Base-by-base conservation (phyloP, 2,888 invertebrate genomes). In the Drosophila cognata region DNA sequence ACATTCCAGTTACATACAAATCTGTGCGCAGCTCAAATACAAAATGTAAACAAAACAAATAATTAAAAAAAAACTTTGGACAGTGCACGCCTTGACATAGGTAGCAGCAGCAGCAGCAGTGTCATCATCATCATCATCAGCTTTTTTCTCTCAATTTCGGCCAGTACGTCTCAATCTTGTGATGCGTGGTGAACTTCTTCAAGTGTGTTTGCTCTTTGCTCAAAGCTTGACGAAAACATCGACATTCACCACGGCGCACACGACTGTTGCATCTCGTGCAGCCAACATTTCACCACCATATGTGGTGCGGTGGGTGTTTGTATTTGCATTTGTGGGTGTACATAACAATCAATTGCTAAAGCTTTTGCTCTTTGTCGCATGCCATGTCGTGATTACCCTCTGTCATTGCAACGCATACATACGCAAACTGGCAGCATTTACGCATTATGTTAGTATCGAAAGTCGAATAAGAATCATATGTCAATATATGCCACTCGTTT, bases 241-340 rank as follows among this genome's bases (percentile, higher is more conserved):
- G 52, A 16, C 68, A 66, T 68, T 77, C 80, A 82, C 83, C 77
- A 73, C 36, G 31, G 35, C 43, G 50, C 48, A 41, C 50, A 62
- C 60, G 68, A 68, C 46, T 76, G 77, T 62, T 79, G 85, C 85
- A 82, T 88, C 80, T 88, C 77, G 85, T 88, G 82, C 76, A 64
- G 68, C 53, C 55, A 63, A 69, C 60, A 78, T 81, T 61, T 69
- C 87, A 83, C 78, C 84, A 83, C 72, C 71, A 79, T 66, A 62
- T 61, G 58, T 70, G 60, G 56, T 68, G 64, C 64, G 31, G 56
- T 59, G 61, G 65, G 62, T 65, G 60, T 61, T 7, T 29, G 29
- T 7, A 33, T 67, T 11, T 28, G 25, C 36, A 33, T 63, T 13
- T 46, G 38, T 21, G 8, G 35, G 35, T 31, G 29, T 53, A 25